Base-by-base conservation (phyloP, 1,140 invertebrate species). In the Bursaphelenchus mucronatus region DNA sequence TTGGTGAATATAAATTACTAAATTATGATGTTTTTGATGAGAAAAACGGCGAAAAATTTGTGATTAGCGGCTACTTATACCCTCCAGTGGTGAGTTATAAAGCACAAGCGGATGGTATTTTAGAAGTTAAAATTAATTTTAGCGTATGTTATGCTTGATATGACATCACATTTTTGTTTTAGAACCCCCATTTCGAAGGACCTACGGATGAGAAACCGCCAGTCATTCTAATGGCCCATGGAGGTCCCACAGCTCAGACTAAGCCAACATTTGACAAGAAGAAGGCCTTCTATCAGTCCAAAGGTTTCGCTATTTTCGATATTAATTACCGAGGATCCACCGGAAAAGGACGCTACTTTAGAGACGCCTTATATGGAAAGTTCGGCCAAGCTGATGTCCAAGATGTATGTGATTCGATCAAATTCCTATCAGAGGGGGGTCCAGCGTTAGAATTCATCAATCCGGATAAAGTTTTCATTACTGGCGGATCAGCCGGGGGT, bases 261-360 rank as follows among this genome's bases (percentile, higher is more conserved):
- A 44, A 30, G 3, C 17, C 11, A 41, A 50, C 11, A 11, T 44
- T 59, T n/a, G 57, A 59, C 45, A 13, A 39, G 13, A 59, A 59
- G 40, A 59, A 59, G 41, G 19, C 45, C n/a, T 59, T 59, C 40
- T 59, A 41, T 50, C 41, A 11, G 13, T 59, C 57, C 11, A 39
- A 59, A n/a, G 57, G 57, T 4, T 59, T 59, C 40, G 57, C 57
- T 2, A 11, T 59, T n/a, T 59, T 13, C 40, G 57, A 59, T 44
- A 39, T 59, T 11, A 59, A 59, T 39, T 59, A 59, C 9, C 57
- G 57, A 30, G 57, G 57, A 17, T 59, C 57, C 15, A 59, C 57
- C 5, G 57, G 57, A 30, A 15, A 41, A n/a, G 19, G 54, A 4
- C 54, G 54, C n/a, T n/a, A 55, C 19, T 55, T 55, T 44, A n/a